Percentiles rank a stretch among this genome's conserved stretches.
Conservation (phyloP, 2,797 vertebrate species). For the Enteromius anoplus region DNA sequence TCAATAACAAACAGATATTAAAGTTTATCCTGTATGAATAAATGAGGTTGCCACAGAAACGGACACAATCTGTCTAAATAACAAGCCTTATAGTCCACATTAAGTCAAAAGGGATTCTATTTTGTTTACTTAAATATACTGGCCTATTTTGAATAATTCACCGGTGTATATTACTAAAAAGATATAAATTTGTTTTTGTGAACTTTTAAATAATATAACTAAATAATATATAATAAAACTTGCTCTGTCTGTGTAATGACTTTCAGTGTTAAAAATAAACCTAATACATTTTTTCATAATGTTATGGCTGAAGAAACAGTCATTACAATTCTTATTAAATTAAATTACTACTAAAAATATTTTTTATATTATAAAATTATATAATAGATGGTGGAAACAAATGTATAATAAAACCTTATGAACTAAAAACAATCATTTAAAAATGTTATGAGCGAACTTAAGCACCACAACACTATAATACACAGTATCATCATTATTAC, state of each 20-base stretch:
- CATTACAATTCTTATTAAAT: too few species aligned
- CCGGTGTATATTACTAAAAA: background rate
- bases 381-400: too few species aligned
- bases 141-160: background rate
- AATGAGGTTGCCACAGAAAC: too few species aligned
- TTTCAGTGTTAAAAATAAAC: background rate
- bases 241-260: background rate
- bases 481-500: background rate
- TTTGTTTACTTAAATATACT: background rate
- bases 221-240: background rate
- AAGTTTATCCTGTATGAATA: too few species aligned
- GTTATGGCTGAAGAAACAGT: too few species aligned
- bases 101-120: background rate
- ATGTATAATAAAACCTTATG: background rate
- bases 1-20: background rate
- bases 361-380: too few species aligned
- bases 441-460: background rate
- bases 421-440: background rate
- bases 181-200: background rate
- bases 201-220: background rate
- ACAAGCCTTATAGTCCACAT: background rate
- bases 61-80: slow-evolving; percentile 6
- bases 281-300: too few species aligned
- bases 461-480: background rate
- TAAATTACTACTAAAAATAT: too few species aligned